phyloP scores from a whole-genome alignment of 2,113 vertebrate genomes.

The Pleuronectes platessa region DNA sequence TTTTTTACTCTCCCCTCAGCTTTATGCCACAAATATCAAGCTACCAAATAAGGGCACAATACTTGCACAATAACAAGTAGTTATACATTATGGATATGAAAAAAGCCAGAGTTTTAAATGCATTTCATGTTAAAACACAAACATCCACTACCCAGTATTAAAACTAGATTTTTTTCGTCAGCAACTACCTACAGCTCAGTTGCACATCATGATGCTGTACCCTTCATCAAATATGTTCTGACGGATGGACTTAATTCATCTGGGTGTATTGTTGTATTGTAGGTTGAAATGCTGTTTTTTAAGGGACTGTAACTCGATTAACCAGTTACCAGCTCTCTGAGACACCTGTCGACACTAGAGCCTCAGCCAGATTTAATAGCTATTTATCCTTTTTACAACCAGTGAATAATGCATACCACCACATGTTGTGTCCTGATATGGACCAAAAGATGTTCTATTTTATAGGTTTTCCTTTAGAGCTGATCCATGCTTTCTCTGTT shows the following conservation, averaged over 20 bases:
- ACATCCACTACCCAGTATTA: neutral
- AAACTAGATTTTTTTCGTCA: neutral
- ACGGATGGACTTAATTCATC: neutral
- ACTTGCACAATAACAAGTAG: too few relatives aligned
- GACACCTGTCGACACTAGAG: neutral
- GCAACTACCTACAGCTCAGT: neutral
- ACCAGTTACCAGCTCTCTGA: neutral
- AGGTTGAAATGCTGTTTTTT: neutral
- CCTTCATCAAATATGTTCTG: neutral
- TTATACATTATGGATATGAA: neutral
- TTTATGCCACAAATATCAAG: too few relatives aligned
- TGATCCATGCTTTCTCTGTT: too few relatives aligned
- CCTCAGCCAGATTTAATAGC: neutral
- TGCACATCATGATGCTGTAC: neutral
- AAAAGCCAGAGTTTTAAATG: neutral
- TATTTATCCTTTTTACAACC: neutral
- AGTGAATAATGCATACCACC: too few relatives aligned
- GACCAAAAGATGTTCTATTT: too few relatives aligned
- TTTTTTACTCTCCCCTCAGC: too few relatives aligned
- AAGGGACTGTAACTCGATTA: neutral
- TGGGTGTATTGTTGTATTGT: neutral
- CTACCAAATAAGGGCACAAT: too few relatives aligned
- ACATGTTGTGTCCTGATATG: neutral
- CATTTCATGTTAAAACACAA: neutral
- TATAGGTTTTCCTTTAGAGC: too few relatives aligned